Evolutionary conservation across 2,888 invertebrate species (phyloP).

Genomic region (Heliconius aoede): DNA sequence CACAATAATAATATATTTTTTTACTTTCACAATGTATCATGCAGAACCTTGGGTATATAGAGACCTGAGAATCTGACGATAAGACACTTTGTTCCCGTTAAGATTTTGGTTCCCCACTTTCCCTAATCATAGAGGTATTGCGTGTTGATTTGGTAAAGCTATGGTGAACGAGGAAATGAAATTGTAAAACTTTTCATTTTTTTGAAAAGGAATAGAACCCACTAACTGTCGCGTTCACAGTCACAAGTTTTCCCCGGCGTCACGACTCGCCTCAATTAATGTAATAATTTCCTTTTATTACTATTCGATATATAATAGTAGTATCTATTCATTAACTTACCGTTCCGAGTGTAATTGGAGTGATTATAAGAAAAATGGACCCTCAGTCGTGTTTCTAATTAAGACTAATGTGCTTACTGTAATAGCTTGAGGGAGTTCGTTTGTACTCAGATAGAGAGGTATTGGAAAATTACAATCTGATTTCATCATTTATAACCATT

Average conservation of each 20-base stretch:
- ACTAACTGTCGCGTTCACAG: neutral
- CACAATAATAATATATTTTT: neutral
- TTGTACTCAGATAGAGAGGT: constrained; percentile 30
- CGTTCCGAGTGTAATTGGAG: constrained; percentile 15
- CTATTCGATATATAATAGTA: neutral
- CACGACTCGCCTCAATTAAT: neutral
- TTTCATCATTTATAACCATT: constrained; percentile 13
- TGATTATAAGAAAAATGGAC: constrained; percentile 31
- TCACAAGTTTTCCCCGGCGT: neutral
- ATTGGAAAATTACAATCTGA: constrained; percentile 21
- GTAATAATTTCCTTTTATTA: too few relatives aligned
- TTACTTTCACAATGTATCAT: neutral
- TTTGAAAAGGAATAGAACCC: neutral
- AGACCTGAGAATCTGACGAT: too few relatives aligned
- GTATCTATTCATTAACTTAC: constrained; percentile 12
- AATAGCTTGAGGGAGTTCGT: constrained; percentile 42
- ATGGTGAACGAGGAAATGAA: neutral
- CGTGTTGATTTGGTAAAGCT: neutral
- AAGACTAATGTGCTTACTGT: constrained; percentile 63
- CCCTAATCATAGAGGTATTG: neutral
- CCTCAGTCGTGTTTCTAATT: constrained; percentile 54
- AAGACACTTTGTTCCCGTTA: neutral
- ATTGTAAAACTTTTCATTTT: neutral
- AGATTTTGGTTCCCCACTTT: neutral
- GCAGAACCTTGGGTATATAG: too few relatives aligned